Evolutionary conservation across 1,140 invertebrate genomes (phyloP).

Genomic region (Macrobrachium rosenbergii): DNA sequence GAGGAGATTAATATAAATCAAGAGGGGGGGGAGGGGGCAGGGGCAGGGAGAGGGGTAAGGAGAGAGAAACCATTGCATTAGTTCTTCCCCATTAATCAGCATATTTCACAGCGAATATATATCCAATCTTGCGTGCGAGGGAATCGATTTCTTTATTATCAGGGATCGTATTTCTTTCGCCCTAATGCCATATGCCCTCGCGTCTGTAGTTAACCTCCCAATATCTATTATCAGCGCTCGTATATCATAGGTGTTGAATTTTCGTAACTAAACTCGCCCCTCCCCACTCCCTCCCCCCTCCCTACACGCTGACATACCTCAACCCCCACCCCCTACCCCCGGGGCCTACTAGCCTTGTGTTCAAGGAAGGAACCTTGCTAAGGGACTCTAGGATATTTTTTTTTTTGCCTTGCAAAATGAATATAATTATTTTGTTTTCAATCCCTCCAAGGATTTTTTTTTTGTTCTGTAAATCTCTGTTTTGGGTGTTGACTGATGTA

Average conservation of each 20-base stretch:
- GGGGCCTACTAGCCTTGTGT: not conserved
- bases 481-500: no score
- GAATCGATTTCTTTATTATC: no score
- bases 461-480: not conserved
- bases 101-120: no score
- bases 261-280: not conserved
- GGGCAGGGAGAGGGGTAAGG: not conserved
- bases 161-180: no score
- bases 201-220: no score
- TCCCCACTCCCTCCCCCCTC: not conserved
- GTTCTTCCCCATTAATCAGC: not conserved
- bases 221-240: no score
- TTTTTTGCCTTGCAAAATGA: not conserved
- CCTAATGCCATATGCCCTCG: no score
- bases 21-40: not conserved
- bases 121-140: no score
- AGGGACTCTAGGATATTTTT: not conserved
- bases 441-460: not conserved
- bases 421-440: constrained; percentile 8
- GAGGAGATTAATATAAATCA: not conserved
- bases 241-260: no score
- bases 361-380: not conserved
- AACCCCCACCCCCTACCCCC: not conserved
- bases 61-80: not conserved
- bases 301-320: no score